Base-by-base conservation (phyloP, 92 coral and sea anemone genomes). In the Paramuricea clavata region DNA sequence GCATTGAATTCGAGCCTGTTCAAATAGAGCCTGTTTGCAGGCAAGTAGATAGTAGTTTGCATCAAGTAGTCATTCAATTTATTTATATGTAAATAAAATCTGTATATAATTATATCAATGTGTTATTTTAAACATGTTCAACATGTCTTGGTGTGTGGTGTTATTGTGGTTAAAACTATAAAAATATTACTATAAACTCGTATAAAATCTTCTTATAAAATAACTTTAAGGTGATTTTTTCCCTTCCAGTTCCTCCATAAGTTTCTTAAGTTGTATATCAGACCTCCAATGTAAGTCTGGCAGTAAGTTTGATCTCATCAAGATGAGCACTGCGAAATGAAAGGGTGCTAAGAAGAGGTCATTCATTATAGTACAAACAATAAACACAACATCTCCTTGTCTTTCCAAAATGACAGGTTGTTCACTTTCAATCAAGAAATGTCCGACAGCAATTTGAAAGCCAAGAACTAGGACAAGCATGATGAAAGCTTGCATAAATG, bases 231-330 rank as follows among this genome's bases (percentile, higher is more conserved):
- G 83, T 3, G 83, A 78, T 78, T 78, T 78, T 59, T 78, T 60
- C 6, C 83, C 83, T 33, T 54, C 57, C 15, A 87, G 49, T 52
- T 76, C 64, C 25, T 95, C 95, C 81, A 96, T 85, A 3, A 91
- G 86, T 87, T 94, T 96, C 43, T 93, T 93, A 26, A 96, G 90
- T 32, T 91, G 94, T 10, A 92, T 93, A 86, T 96, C 99, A 2
- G 99, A 96, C 27, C 94, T 93, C 99, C 99, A 96, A 60, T 92
- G 83, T 52, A 96, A 89, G 12, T 93, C 95, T 9, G 99, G 99
- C 59, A 96, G 43, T 56, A 91, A 83, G 21, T 93, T 94, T 36
- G 83, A 43, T 60, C 99, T 86, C 90, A 96, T 81, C 39, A 96
- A 74, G 9, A 94, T 28, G n/a, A 95, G 81, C 36, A 96, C 61